Evolutionary conservation across 1,140 invertebrate species (phyloP).

Genomic region (Pemphigus obesinymphae): DNA sequence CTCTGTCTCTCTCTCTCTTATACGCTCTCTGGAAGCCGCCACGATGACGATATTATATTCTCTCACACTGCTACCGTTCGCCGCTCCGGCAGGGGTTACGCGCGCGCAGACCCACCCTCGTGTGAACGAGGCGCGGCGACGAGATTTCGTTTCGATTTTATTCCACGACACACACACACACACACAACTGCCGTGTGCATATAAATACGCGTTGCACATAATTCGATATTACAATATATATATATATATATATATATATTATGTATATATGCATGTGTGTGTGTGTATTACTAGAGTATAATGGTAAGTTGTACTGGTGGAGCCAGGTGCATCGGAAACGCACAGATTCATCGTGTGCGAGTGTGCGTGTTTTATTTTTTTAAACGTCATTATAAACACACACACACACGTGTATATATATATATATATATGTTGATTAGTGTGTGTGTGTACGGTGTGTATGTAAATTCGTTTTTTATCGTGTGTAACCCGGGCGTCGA

Average conservation of each 20-base stretch:
- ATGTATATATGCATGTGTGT: not conserved
- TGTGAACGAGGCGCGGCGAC: not conserved
- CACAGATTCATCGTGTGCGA: not conserved
- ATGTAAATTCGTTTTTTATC: not conserved
- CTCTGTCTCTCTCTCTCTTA: no score
- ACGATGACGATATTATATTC: not conserved
- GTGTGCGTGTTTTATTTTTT: not conserved
- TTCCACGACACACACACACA: not conserved
- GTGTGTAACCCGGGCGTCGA: not conserved
- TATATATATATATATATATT: no score
- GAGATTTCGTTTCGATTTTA: constrained; percentile 16
- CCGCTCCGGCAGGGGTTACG: not conserved
- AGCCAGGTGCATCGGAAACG: constrained; percentile 8
- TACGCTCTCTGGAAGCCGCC: not conserved
- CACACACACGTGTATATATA: no score
- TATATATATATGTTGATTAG: no score
- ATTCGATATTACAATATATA: no score
- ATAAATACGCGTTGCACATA: not conserved
- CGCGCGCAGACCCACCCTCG: not conserved
- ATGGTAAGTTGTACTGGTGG: no score
- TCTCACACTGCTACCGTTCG: not conserved
- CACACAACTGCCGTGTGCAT: not conserved
- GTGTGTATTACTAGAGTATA: not conserved
- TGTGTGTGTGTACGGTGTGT: not conserved
- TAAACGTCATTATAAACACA: not conserved